phyloP scores from a whole-genome alignment of 2,797 vertebrate genomes.

The Phoxinus dragarum region DNA sequence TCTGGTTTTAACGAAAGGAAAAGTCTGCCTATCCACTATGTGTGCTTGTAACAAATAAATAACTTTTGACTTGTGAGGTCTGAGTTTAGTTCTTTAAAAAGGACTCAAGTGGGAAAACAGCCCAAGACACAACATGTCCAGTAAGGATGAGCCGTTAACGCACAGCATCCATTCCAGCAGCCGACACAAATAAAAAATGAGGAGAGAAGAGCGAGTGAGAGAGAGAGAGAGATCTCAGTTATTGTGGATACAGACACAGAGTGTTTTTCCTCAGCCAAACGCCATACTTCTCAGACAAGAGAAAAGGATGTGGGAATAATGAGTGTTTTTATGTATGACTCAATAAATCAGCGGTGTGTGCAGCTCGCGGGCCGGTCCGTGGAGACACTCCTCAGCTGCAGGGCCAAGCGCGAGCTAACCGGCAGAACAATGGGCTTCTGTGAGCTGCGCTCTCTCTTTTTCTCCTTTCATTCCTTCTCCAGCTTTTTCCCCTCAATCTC shows the following conservation, averaged over 20 bases:
- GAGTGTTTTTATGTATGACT: conserved; percentile 82
- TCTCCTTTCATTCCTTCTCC: conserved; percentile 50
- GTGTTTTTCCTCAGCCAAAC: conserved; percentile 55
- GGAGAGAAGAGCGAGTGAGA: not conserved
- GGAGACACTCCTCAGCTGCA: conserved; percentile 71
- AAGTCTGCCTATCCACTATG: not conserved
- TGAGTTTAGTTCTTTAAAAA: conserved; percentile 11
- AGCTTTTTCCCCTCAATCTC: conserved; percentile 40
- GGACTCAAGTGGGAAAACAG: conserved; percentile 10
- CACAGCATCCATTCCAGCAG: conserved; percentile 3
- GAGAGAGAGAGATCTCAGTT: conserved; percentile 41
- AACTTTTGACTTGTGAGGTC: conserved; percentile 7
- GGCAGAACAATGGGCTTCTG: conserved; percentile 91
- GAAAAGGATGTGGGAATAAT: conserved; percentile 73
- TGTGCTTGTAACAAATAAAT: conserved; percentile 1
- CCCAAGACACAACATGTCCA: conserved; percentile 35
- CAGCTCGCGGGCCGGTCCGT: conserved; percentile 67
- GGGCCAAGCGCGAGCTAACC: conserved; percentile 74
- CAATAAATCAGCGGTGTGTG: conserved; percentile 81
- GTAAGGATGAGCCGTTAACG: not conserved
- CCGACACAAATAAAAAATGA: conserved; percentile 29
- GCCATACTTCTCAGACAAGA: conserved; percentile 61
- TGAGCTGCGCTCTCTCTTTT: conserved; percentile 73
- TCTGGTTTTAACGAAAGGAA: not conserved
- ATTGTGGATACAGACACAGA: conserved; percentile 57